phyloP scores from a whole-genome alignment of 2,797 vertebrate species.

The Sitta carolinensis region DNA sequence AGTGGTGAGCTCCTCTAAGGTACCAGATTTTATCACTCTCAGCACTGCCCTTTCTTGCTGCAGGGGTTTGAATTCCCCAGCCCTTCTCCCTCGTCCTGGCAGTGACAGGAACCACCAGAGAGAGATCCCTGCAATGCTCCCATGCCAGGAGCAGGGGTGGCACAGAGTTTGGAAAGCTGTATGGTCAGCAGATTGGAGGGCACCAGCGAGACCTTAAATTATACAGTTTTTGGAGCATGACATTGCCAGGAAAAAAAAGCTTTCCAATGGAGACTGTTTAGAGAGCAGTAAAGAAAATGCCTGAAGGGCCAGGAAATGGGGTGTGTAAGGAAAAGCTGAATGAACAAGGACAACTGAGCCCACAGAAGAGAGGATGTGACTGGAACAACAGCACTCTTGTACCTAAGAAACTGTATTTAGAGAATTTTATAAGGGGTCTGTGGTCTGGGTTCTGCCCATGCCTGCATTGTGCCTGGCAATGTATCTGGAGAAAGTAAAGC shows the following conservation, averaged over 20 bases:
- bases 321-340: background rate
- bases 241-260: background rate
- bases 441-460: background rate
- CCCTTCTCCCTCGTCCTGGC: background rate
- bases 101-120: background rate
- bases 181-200: background rate
- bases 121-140: background rate
- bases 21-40: background rate
- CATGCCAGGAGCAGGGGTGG: background rate
- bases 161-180: accelerated
- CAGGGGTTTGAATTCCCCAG: background rate
- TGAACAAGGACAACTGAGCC: background rate
- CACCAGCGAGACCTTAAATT: background rate
- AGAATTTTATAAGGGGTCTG: background rate
- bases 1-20: background rate
- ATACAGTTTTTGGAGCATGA: background rate
- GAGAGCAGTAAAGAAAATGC: background rate
- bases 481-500: background rate
- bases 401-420: background rate
- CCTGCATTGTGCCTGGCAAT: background rate
- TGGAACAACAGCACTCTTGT: background rate
- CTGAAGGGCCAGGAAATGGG: background rate
- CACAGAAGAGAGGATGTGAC: background rate
- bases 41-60: background rate
- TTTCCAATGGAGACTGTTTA: background rate